Percentiles rank a stretch among this genome's conserved stretches.
Evolutionary conservation across 2,113 vertebrate genomes (phyloP).

Genomic region (Peromyscus leucopus): DNA sequence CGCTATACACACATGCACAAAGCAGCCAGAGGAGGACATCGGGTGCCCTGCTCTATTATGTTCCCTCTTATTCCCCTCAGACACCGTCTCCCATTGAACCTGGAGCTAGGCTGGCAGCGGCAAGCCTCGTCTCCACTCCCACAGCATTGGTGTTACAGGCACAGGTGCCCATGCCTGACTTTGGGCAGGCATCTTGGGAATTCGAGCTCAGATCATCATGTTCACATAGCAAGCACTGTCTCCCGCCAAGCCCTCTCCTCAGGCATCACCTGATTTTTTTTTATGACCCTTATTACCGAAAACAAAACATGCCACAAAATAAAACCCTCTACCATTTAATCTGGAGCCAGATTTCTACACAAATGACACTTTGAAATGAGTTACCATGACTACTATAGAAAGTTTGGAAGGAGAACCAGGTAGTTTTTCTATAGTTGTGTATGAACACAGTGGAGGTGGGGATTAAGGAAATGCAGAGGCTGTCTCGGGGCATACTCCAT

Average conservation of each 20-base stretch:
- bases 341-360: neutral
- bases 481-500: accelerated
- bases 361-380: neutral
- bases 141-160: neutral
- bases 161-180: neutral
- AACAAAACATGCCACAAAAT: neutral
- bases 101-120: neutral
- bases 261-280: neutral
- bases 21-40: neutral
- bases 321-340: neutral
- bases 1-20: neutral
- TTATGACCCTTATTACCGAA: neutral
- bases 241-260: neutral
- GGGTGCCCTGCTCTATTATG: neutral
- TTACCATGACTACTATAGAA: neutral
- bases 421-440: accelerated
- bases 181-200: neutral
- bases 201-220: neutral
- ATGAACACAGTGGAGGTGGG: accelerated
- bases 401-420: no score
- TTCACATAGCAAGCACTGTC: neutral
- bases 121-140: neutral
- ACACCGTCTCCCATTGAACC: neutral
- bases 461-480: accelerated
- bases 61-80: neutral